Percentiles rank a stretch among this genome's conserved stretches.
Evolutionary conservation across 2,888 invertebrate species (phyloP).

Genomic region (Synergus laeviventris): DNA sequence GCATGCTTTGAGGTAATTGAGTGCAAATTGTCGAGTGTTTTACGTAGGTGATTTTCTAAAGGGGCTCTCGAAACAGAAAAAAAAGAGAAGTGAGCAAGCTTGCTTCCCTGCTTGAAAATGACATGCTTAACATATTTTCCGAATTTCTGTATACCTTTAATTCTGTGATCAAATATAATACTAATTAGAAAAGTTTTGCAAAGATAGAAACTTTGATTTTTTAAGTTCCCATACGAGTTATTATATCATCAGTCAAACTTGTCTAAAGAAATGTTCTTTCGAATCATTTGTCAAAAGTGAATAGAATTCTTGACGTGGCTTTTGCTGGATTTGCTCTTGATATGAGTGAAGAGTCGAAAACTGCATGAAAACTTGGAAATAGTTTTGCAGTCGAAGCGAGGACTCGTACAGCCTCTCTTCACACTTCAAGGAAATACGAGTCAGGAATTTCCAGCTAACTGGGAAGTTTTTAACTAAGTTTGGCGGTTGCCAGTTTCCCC

Average conservation of each 20-base stretch:
- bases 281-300: constrained; percentile 19
- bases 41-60: constrained; percentile 12
- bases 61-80: neutral
- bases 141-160: neutral
- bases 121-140: neutral
- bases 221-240: neutral
- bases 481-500: constrained; percentile 64
- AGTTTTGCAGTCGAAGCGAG: constrained; percentile 58
- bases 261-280: neutral
- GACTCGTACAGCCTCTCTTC: constrained; percentile 51
- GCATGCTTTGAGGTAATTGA: constrained; percentile 57
- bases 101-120: neutral
- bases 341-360: constrained; percentile 62
- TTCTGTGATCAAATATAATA: neutral
- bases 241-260: neutral
- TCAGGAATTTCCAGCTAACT: constrained; percentile 71
- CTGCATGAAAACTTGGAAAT: constrained; percentile 70
- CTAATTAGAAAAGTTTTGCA: neutral
- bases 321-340: constrained; percentile 54
- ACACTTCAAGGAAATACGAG: constrained; percentile 61
- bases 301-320: constrained; percentile 56
- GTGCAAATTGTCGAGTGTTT: constrained; percentile 55
- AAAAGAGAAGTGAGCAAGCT: constrained; percentile 3
- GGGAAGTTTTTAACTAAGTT: constrained; percentile 74
- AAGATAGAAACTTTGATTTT: neutral